Evolutionary conservation across 2,888 invertebrate genomes (phyloP), one percentile per base, ranked within the genome.

Genomic region (Unio pictorum): DNA sequence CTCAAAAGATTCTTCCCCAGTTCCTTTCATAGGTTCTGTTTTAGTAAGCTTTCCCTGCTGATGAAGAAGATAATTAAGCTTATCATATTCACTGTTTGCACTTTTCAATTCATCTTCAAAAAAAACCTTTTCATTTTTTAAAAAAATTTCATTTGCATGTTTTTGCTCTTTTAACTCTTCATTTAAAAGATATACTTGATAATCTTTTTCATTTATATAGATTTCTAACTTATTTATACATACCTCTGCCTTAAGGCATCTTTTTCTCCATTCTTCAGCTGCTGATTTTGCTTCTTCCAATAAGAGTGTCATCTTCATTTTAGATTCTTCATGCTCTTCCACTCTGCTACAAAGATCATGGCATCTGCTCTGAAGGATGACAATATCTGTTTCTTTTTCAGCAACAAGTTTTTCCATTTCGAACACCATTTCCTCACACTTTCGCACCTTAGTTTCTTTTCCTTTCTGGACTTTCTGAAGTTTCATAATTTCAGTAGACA

Each of bases 51-150:
- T 61, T 34, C 61, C 61, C 56, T 61, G 30, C 23, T 68, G 63
- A 28, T 30, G 23, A 23, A 68, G 28, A 61, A 64, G 64, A 18
- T 23, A 54, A 66, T 66, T 71, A 11, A 76, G 54, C 26, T 71
- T 72, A 30, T 74, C 71, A 18, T 74, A 55, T 60, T 75, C 75
- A 66, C 74, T 71, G 64, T 73, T 76, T n/a, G 74, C 71, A 69
- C 73, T 70, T 57, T 76, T 68, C n/a, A 78, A 69, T 71, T 75
- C 74, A 73, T 73, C 73, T 68, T 78, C 78, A 57, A 78, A 66
- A 70, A 2, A 11, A 45, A 23, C 23, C 45, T 45, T 62, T 62
- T 62, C 45, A 23, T 62, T 20, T 62, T 34, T 45, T 34, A 4
- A 62, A 62, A 34, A 20, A 62, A 17, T 34, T 26, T 62, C 45